phyloP scores from a whole-genome alignment of 2,888 invertebrate genomes.

The Cataglyphis rosenhaueri region DNA sequence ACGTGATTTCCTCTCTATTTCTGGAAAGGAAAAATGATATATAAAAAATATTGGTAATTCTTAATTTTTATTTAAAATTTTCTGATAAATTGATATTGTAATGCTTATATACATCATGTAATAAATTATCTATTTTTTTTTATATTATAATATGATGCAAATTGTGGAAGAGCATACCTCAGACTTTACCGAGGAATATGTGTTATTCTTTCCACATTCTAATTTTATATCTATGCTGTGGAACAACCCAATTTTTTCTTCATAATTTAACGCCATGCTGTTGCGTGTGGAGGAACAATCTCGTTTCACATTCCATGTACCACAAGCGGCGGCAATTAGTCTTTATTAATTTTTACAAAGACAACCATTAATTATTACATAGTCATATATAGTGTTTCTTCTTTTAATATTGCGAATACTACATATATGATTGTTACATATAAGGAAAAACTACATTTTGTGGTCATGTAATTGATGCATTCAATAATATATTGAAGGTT shows the following conservation, averaged over 20 bases:
- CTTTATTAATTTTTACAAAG: not conserved
- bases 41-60: not conserved
- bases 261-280: slow-evolving; percentile 26
- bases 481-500: not conserved
- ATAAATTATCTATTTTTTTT: not conserved
- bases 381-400: not conserved
- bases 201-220: slow-evolving; percentile 34
- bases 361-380: not conserved
- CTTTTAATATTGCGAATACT: not conserved
- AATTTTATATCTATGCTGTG: slow-evolving; percentile 23
- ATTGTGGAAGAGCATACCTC: not conserved
- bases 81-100: not conserved
- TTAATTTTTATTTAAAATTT: not conserved
- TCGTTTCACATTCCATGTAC: slow-evolving; percentile 16
- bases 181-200: not conserved
- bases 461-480: not conserved
- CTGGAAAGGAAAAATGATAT: not conserved
- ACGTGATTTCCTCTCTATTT: not conserved
- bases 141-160: not conserved
- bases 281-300: not conserved
- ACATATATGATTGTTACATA: not conserved
- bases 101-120: not conserved
- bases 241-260: slow-evolving; percentile 46
- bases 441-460: not conserved
- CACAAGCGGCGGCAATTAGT: slow-evolving; percentile 1